Base-by-base conservation (phyloP, 2,797 vertebrate species). In the Australoheros facetus region DNA sequence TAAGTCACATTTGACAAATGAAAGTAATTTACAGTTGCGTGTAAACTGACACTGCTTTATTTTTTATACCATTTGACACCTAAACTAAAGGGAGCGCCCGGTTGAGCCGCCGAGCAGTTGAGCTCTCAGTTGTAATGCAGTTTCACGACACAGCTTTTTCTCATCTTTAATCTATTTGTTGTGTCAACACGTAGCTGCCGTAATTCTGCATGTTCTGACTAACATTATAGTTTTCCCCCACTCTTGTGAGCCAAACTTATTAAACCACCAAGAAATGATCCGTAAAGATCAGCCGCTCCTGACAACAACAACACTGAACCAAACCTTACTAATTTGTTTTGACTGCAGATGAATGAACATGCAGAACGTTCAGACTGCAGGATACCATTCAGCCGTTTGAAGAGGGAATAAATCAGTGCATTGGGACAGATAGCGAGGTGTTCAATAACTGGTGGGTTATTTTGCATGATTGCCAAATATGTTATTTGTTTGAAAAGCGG, bases 391-490 rank as follows among this genome's bases (percentile, higher is more conserved):
- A 78, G 84, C 66, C 78, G 79, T 85, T 87, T 87, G 81, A 87
- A 87, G 56, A 80, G 53, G 55, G 71, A 85, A 83, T 80, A 75
- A 86, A 88, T 87, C 64, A 75, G 69, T 3, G 16, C 76, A 37
- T 45, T 75, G 84, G 56, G 83, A 84, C 78, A 71, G 75, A 87
- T 32, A 84, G 72, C 4, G 8, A 80, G 62, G 79, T 75, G 79
- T 85, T 86, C 51, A 75, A 78, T 89, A 91, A 87, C 77, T 73
- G 55, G 37, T 60, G 53, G 80, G 86, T 83, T 87, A 81, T 85
- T 87, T 84, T 85, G 79, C 83, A 79, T 58, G 80, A 82, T 87
- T 88, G 75, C 75, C 74, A 89, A 91, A 85, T 77, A 42, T 32
- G 76, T 12, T 56, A 59, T 85, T 87, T 83, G 71, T 91, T 88